phyloP scores from a whole-genome alignment of 2,113 vertebrate genomes.

The Sciurus niger region DNA sequence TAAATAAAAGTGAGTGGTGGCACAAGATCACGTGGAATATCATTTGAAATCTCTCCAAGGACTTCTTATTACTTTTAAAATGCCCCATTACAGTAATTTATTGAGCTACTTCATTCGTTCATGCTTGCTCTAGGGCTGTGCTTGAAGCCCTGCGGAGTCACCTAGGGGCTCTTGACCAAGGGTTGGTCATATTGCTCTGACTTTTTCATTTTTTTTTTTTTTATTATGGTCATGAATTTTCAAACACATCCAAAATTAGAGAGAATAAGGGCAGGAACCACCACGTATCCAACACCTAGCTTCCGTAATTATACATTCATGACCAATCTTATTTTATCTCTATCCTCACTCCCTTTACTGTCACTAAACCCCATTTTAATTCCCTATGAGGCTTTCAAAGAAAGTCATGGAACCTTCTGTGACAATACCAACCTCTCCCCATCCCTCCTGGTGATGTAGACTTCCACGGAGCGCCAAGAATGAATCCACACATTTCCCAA shows the following conservation, averaged over 20 bases:
- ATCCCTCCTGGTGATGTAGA: background rate
- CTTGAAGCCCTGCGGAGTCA: background rate
- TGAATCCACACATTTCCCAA: background rate
- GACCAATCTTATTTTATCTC: background rate
- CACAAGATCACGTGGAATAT: background rate
- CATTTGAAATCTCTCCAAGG: slow-evolving; percentile 62
- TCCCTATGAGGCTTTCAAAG: slow-evolving; percentile 21
- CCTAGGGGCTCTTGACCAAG: background rate
- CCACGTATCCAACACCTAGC: background rate
- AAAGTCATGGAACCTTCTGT: background rate
- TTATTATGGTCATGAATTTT: slow-evolving; percentile 40
- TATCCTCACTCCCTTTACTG: background rate
- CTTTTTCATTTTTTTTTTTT: slow-evolving; percentile 53
- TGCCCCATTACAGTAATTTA: slow-evolving; percentile 27
- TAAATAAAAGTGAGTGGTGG: slow-evolving; percentile 60
- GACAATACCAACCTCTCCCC: background rate
- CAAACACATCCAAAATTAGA: slow-evolving; percentile 11
- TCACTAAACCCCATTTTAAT: background rate
- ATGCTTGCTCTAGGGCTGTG: background rate
- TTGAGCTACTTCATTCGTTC: background rate
- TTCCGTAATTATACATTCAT: background rate
- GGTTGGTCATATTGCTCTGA: slow-evolving; percentile 3
- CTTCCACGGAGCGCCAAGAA: slow-evolving; percentile 1
- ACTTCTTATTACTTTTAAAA: slow-evolving; percentile 64
- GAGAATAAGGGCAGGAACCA: background rate